Evolutionary conservation across 2,888 invertebrate species (phyloP), one percentile per base, ranked within the genome.

Genomic region (Asteroscopus sphinx): DNA sequence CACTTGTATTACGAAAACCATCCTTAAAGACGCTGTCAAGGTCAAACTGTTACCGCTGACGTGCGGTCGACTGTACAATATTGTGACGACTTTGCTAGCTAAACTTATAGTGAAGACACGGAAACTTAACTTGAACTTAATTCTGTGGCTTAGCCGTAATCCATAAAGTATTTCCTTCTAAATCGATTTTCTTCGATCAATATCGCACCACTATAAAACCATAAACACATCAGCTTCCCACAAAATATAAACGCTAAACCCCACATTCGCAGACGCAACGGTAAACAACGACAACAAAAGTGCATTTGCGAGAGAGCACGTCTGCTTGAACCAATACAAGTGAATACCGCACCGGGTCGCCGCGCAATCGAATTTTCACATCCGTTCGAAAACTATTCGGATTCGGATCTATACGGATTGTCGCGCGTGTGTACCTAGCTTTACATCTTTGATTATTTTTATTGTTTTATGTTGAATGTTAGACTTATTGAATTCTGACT

Each of bases 311-410:
- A 61, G 54, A 49, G 60, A 63, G 71, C 79, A 73, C 72, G 76
- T 73, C 61, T 68, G 71, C 61, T 56, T 61, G 56, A 64, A 75
- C 69, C 73, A 77, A 81, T 80, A 74, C 73, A 62, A 74, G 60
- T 56, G 68, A 69, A 76, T 62, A 66, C 68, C 60, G 63, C 66
- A 44, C 44, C 66, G 75, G 66, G 73, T 68, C 60, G 73, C 76
- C 73, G 68, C 79, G 68, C 77, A 82, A 84, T 84, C 80, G 82
- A 82, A 82, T 84, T 84, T 81, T 74, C 75, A 68, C 73, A 59
- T 72, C 49, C 64, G 53, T 62, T 74, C 63, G 74, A 76, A 80
- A 78, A 76, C 80, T 80, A 80, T 81, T 80, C 52, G 70, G 60
- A 80, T 81, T 80, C 52, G 70, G 60, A 71, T 68, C 42, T 51